A percentile compares a stretch with the other conserved stretches of the same genome.
Evolutionary conservation across 2,113 vertebrate genomes (phyloP).

Genomic region (Malurus melanocephalus): DNA sequence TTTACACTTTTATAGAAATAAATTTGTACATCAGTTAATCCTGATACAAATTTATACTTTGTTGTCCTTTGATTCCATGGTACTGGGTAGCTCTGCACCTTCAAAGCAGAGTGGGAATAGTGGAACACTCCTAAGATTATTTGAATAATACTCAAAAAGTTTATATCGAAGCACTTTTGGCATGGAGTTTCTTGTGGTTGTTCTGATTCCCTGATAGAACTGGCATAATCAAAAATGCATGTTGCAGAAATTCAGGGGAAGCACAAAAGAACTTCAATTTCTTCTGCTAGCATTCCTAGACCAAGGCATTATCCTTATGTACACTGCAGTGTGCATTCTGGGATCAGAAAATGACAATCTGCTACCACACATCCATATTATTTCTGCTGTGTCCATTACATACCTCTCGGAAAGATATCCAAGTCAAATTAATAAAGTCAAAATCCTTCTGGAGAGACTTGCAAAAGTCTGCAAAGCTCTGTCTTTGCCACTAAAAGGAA

Average conservation of each 20-base stretch:
- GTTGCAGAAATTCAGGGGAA: not conserved
- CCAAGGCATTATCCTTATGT: not conserved
- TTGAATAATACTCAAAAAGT: not conserved
- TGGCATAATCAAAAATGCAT: not conserved
- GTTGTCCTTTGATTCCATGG: not conserved
- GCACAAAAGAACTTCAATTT: not conserved
- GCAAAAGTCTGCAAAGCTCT: not conserved
- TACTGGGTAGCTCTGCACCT: not conserved
- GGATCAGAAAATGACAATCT: not conserved
- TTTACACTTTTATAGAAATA: not conserved
- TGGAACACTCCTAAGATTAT: not conserved
- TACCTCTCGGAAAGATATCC: not conserved
- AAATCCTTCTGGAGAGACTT: not conserved
- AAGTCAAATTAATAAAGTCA: not conserved
- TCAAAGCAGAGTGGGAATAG: not conserved
- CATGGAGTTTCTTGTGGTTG: not conserved
- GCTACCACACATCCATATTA: not conserved
- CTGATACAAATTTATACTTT: not conserved
- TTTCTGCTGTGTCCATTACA: not conserved
- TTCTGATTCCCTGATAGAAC: not conserved
- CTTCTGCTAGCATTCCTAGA: not conserved
- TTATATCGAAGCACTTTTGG: not conserved
- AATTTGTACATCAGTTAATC: not conserved
- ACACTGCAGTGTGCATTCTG: not conserved
- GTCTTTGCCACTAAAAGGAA: not conserved